Percentiles rank a stretch among this genome's conserved stretches.
These are phyloP conservation scores for Myotis myotis DNA, from an alignment of 2,797 vertebrate genomes.

Conservation along the genomic window DNA sequence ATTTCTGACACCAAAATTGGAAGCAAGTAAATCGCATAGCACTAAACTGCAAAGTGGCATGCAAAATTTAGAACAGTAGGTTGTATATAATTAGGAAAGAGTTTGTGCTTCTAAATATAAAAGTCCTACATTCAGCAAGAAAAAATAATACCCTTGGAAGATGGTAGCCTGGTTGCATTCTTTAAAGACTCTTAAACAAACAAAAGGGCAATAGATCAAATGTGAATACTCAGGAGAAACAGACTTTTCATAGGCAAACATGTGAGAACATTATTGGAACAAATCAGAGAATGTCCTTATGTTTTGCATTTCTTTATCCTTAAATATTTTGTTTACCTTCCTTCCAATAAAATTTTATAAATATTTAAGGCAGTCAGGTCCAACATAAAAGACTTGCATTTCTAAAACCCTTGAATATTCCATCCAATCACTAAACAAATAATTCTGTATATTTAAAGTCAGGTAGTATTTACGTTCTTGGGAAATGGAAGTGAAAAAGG, in stretches of 20 bases:
- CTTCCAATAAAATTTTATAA: not conserved
- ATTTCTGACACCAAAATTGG: conserved; percentile 75
- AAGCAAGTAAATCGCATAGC: conserved; percentile 69
- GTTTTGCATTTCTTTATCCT: not conserved
- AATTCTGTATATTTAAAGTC: not conserved
- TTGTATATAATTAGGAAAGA: conserved; percentile 73
- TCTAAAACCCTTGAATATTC: not conserved
- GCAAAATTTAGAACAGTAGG: conserved; percentile 76
- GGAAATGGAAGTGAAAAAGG: not conserved
- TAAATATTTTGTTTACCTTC: conserved; percentile 36
- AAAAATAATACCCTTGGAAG: conserved; percentile 55
- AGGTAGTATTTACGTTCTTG: not conserved
- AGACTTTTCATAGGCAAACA: conserved; percentile 31
- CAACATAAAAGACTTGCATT: not conserved
- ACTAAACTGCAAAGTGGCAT: conserved; percentile 73
- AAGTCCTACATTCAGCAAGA: conserved; percentile 63
- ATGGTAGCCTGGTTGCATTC: not conserved
- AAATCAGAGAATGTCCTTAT: not conserved
- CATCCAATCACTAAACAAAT: not conserved
- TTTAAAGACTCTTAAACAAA: conserved; percentile 56
- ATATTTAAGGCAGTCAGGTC: not conserved
- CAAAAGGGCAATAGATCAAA: conserved; percentile 26
- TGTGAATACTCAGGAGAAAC: not conserved
- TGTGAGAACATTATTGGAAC: not conserved
- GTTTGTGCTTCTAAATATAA: conserved; percentile 76